Evolutionary conservation across 2,113 vertebrate species (phyloP), one percentile per base, ranked within the genome.

Genomic region (Phocoena phocoena): DNA sequence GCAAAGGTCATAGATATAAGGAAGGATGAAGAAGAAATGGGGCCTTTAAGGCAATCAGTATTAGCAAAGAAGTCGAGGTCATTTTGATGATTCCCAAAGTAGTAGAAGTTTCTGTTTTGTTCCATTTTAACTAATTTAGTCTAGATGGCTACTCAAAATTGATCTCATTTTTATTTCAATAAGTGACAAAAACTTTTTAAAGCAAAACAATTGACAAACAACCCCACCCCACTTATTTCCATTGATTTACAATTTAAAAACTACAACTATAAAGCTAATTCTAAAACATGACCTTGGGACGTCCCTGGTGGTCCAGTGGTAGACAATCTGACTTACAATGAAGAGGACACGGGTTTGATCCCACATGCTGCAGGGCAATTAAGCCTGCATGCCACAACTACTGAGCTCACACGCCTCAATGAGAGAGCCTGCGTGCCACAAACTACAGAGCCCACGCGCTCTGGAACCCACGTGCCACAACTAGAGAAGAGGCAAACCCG

Each of bases 51-150:
- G 36, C 17, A 77, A 81, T 92, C 53, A 47, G 0, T 83, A 23
- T 81, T 76, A 96, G 55, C 44, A 92, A 97, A 94, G n/a, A 90
- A 17, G 38, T 50, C 44, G 81, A 89, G 68, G 50, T 87, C 83
- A 95, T 93, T 89, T 91, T 79, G 63, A 96, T 74, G 53, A 97
- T 88, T 88, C 62, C n/a, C 60, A 38, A 96, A 62, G 11, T 58
- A 82, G 44, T 6, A 89, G 65, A 95, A 84, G 14, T 28, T 71
- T 93, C 81, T 79, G 13, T 94, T 85, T 94, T 71, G 47, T 93
- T 83, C 17, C 76, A 95, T 89, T 93, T 73, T 92, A 96, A 77
- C 28, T 74, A 92, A 92, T 81, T 41, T 50, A 89, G 53, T 65
- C 88, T 93, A 44, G 5, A 84, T 17, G 90, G 36, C 55, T 63